Base-by-base conservation (phyloP, 2,888 invertebrate genomes). In the Drosophila mayaguana region DNA sequence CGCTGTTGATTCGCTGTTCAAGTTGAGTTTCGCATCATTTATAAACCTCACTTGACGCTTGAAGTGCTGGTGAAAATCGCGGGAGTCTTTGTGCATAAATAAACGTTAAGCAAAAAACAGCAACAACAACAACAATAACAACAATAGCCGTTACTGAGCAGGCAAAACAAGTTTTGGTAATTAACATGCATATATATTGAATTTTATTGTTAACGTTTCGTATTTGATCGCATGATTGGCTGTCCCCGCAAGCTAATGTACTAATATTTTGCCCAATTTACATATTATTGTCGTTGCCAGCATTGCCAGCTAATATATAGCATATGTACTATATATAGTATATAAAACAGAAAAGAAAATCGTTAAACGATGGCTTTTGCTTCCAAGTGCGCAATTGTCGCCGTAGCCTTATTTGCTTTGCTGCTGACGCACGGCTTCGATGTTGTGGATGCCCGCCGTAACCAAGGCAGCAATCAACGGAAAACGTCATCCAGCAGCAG, bases 381-480 rank as follows among this genome's bases (percentile, higher is more conserved):
- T 63, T 68, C 67, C 20, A 80, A 88, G 48, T 70, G 80, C 74
- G 83, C 75, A 72, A 59, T 90, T 61, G 72, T 81, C 55, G 61
- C 64, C 60, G 56, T 89, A 59, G 55, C 68, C 34, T 53, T 75
- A 48, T 68, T 75, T 63, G 83, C 79, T 14, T 51, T 91, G 60
- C 43, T 76, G 61, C 53, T 82, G 88, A 80, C 83, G 75, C 67
- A 83, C 22, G 56, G 70, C 22, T n/a, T 14, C 18, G 57, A 57
- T 71, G 72, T 78, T 80, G 89, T 81, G 64, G 91, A 91, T 66
- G 90, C 89, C 3, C 89, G 91, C 42, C 91, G 92, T 61, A 75
- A 82, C 63, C 80, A 81, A 53, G 80, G 90, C 43, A 82, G 75
- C 56, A 86, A 76, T 53, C 91, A 88, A 48, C 91, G 92, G 20